Base-by-base conservation (phyloP, 2,888 invertebrate species). In the Heliconius sara region DNA sequence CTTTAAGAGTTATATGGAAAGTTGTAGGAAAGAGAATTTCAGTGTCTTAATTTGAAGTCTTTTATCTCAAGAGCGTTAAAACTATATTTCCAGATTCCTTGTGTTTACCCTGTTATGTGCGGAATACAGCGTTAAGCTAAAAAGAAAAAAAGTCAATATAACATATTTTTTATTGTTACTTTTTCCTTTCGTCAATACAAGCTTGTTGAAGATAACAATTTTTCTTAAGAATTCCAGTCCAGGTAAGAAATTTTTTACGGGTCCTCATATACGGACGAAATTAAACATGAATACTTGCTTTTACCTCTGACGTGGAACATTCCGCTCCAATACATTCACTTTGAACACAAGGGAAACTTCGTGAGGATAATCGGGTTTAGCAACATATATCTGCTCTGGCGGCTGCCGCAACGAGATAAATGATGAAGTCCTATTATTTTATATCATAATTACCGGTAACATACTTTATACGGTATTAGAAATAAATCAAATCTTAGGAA, bases 221-320 rank as follows among this genome's bases (percentile, higher is more conserved):
- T 89, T 89, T 86, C 83, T 85, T 82, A 89, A 87, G 92, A 92
- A 93, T 93, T 91, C 82, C 88, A 90, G 91, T 91, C 88, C 90
- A 90, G 90, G 90, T 88, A 90, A 92, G 91, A 92, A 89, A 86
- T 93, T 93, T 91, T 92, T 90, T 88, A 70, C 87, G 88, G 88
- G 87, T 88, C 88, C 90, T 90, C 85, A 89, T 90, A 88, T 84
- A 86, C 88, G 87, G 90, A 89, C 89, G 91, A 94, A 94, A 94
- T 95, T 94, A 93, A 93, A 94, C 93, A 93, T 93, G 93, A 93
- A 93, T 94, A 93, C 93, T 92, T 93, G 91, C 93, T 91, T 91
- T 93, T 94, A 93, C 94, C 94, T 91, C 89, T 91, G 92, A 92
- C 90, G 92, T 91, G 93, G 91, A 94, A 93, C 91, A 93, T 95